Conservation (phyloP, 2,113 vertebrate species). For the Pachycephala philippinensis region DNA sequence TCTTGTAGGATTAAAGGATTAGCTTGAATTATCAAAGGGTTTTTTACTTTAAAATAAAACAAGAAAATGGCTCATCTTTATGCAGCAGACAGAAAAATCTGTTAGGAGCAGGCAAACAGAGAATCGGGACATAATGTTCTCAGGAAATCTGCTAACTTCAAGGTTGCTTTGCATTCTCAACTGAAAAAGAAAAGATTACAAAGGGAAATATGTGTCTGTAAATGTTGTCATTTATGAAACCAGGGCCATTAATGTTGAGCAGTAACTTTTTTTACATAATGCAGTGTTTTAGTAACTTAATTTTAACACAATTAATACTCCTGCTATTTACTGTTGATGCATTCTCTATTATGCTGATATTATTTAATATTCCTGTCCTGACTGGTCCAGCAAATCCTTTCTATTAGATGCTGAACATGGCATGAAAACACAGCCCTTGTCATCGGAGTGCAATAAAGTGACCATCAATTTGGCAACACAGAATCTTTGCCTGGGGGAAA, state of each 20-base stretch:
- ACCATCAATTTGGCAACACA: neutral
- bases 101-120: neutral
- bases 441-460: neutral
- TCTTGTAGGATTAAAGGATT: slow-evolving; percentile 50
- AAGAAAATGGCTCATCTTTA: neutral
- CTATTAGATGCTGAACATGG: neutral
- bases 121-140: neutral
- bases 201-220: neutral
- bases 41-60: slow-evolving; percentile 32
- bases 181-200: neutral
- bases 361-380: neutral
- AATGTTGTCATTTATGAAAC: neutral
- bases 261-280: neutral
- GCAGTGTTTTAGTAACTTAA: neutral
- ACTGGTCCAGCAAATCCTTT: neutral
- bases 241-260: neutral
- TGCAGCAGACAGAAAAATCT: neutral
- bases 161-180: neutral
- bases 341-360: neutral
- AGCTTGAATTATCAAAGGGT: neutral
- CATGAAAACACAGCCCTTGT: neutral
- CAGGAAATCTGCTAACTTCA: neutral
- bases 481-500: neutral
- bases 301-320: neutral
- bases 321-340: neutral